Evolutionary conservation across 2,797 vertebrate genomes (phyloP).

Genomic region (Xenops minutus): DNA sequence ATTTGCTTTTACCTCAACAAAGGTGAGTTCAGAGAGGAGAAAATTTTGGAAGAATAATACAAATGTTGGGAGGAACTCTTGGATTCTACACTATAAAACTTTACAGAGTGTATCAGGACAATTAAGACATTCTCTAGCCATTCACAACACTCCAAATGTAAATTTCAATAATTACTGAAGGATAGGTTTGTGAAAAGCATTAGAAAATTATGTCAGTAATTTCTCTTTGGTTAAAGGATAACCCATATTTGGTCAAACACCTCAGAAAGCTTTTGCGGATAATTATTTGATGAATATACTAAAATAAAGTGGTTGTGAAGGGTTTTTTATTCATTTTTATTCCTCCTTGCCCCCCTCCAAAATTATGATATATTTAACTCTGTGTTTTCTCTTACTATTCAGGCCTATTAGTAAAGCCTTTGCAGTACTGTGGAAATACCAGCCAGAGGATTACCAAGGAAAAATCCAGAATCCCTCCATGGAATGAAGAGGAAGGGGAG

Average conservation of each 20-base stretch:
- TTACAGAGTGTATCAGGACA: not conserved
- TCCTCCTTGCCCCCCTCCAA: no score
- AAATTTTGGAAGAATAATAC: not conserved
- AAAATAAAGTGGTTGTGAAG: not conserved
- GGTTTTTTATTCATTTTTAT: not conserved
- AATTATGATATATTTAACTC: not conserved
- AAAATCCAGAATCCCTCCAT: not conserved
- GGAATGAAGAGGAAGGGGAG: not conserved
- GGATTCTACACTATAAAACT: not conserved
- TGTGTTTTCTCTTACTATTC: not conserved
- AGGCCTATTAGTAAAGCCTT: not conserved
- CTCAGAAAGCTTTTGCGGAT: slow-evolving; percentile 10
- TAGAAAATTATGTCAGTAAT: not conserved
- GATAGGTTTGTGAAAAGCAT: not conserved
- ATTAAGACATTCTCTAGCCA: not conserved
- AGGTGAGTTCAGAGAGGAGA: not conserved
- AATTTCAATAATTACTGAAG: slow-evolving; percentile 2
- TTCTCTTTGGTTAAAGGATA: slow-evolving; percentile 48
- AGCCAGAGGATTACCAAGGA: not conserved
- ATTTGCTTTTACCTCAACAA: not conserved
- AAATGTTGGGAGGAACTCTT: not conserved
- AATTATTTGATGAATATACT: not conserved
- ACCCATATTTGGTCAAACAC: not conserved
- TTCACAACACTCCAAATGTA: not conserved
- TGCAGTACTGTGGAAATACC: not conserved